Percentiles rank a stretch among this genome's conserved stretches.
These are phyloP conservation scores for Pogonocherus hispidulus DNA, from an alignment of 2,888 invertebrate species.

Conservation along the genomic window DNA sequence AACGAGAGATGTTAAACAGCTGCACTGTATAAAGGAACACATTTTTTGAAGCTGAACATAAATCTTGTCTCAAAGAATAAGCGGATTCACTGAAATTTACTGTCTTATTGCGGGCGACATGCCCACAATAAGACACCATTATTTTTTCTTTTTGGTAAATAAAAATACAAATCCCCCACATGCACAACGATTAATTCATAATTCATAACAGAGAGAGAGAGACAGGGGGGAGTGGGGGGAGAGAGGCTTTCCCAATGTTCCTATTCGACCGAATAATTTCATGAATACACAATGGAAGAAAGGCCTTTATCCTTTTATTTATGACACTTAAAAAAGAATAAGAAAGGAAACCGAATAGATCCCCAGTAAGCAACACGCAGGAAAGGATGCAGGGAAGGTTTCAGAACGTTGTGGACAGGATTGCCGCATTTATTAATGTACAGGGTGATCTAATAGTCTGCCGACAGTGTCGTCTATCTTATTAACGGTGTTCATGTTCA, in stretches of 20 bases:
- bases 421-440: background rate
- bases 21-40: too few relatives aligned
- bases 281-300: conserved; percentile 26
- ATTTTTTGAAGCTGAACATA: background rate
- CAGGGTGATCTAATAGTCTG: background rate
- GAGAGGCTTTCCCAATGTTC: background rate
- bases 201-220: background rate
- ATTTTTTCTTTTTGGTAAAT: background rate
- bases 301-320: conserved; percentile 22
- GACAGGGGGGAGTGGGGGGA: background rate
- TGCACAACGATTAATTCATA: background rate
- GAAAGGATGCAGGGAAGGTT: background rate
- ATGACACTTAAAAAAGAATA: conserved; percentile 25
- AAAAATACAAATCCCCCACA: background rate
- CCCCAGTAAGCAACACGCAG: background rate
- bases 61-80: background rate
- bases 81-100: too few relatives aligned
- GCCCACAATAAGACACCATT: background rate
- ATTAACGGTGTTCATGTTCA: too few relatives aligned
- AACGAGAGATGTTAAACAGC: too few relatives aligned
- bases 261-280: background rate
- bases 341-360: conserved; percentile 17
- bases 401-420: background rate
- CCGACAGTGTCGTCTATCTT: too few relatives aligned
- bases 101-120: too few relatives aligned